A percentile compares a stretch with the other conserved stretches of the same genome.
These are phyloP conservation scores for Torymus aiolomorphi DNA, from an alignment of 2,888 invertebrate species.

Conservation along the genomic window DNA sequence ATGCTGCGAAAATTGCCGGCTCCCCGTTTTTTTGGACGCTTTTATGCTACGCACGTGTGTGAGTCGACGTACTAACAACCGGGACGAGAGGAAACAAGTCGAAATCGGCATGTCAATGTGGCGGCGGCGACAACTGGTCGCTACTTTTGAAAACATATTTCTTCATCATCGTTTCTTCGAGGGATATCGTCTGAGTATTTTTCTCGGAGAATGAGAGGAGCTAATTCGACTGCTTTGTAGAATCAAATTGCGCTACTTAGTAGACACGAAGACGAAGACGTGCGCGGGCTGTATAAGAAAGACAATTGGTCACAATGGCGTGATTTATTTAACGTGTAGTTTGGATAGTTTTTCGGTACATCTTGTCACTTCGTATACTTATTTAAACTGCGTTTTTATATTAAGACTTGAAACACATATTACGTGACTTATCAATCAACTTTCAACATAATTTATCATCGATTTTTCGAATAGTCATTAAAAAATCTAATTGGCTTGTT, in stretches of 20 bases:
- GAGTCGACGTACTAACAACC: constrained; percentile 61
- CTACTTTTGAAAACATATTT: background rate
- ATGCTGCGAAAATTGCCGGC: constrained; percentile 57
- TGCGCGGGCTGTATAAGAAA: background rate
- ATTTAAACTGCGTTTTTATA: too few species aligned
- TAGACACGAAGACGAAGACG: background rate
- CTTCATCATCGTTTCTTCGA: background rate
- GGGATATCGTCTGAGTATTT: background rate
- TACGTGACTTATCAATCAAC: too few species aligned
- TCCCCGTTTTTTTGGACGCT: constrained; percentile 7
- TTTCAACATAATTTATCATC: too few species aligned
- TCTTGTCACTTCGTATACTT: too few species aligned
- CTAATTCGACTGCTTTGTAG: too few species aligned
- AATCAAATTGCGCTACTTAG: background rate
- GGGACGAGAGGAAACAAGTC: too few species aligned
- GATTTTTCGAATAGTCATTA: too few species aligned
- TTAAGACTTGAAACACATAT: too few species aligned
- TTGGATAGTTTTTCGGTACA: too few species aligned
- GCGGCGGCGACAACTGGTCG: background rate
- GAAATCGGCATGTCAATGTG: constrained; percentile 35
- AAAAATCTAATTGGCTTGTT: too few species aligned
- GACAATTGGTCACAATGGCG: too few species aligned
- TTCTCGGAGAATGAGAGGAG: background rate
- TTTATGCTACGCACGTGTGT: background rate
- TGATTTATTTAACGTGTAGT: too few species aligned